These are phyloP conservation scores for Eristalis intricaria DNA, from an alignment of 2,888 invertebrate genomes.

Conservation along the genomic window DNA sequence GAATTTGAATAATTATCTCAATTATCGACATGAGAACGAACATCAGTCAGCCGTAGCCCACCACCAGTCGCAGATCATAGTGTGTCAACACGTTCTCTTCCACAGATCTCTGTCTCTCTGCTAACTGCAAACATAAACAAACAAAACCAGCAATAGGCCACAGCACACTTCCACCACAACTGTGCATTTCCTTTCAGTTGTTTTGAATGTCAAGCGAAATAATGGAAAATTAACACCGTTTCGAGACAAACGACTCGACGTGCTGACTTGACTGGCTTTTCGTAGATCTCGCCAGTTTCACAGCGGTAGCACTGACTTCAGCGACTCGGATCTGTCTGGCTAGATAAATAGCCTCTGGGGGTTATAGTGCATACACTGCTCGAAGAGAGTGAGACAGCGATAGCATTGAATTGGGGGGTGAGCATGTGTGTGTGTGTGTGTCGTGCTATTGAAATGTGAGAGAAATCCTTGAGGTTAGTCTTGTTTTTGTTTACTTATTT, in stretches of 20 bases:
- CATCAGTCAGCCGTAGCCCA: constrained; percentile 1
- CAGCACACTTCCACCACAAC: background rate
- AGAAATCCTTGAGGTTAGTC: constrained; percentile 66
- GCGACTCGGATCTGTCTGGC: background rate
- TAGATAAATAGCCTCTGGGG: constrained; percentile 7
- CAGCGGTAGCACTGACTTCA: constrained; percentile 17
- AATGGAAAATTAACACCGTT: constrained; percentile 61
- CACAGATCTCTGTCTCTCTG: constrained; percentile 3
- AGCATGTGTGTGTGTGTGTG: constrained; percentile 19
- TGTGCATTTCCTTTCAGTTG: constrained; percentile 1
- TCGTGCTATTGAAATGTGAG: constrained; percentile 64
- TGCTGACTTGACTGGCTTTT: background rate
- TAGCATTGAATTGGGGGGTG: background rate
- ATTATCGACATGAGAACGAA: constrained; percentile 41
- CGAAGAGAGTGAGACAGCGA: background rate
- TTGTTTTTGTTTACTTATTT: background rate
- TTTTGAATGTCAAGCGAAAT: constrained; percentile 62
- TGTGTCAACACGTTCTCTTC: constrained; percentile 35
- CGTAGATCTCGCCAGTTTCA: background rate
- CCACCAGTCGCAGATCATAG: constrained; percentile 8
- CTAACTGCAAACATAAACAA: constrained; percentile 21
- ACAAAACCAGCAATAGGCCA: constrained; percentile 5
- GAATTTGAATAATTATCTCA: constrained; percentile 48
- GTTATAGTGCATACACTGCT: constrained; percentile 33
- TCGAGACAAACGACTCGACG: constrained; percentile 19